Evolutionary conservation across 2,113 vertebrate genomes (phyloP), one percentile per base, ranked within the genome.

Genomic region (Pollachius pollachius): DNA sequence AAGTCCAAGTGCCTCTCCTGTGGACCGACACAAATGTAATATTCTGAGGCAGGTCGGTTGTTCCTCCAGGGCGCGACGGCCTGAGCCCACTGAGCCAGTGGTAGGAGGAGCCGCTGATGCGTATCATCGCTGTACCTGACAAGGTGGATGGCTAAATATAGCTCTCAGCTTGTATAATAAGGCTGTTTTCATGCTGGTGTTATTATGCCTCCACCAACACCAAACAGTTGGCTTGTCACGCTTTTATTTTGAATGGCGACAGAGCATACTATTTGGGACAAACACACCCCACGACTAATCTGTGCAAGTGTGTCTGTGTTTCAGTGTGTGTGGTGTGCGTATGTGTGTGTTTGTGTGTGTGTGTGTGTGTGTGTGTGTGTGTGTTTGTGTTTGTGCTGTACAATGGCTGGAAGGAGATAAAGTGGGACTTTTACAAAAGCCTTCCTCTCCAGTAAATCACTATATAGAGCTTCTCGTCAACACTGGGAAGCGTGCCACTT

Each of bases 401-500:
- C 13, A 64, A 69, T 60, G 68, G 63, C 56, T 60, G 41, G 60
- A 12, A 37, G 64, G 13, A 62, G 62, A 77, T 72, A 48, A 57
- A 73, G 74, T 37, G 15, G 69, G 64, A 77, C 61, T 69, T 71
- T 68, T 70, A 64, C 57, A 73, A 64, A 72, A 52, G 61, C 9
- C 74, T 67, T 72, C 16, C 62, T 81, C 75, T 65, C 58, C 72
- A 68, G 65, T 68, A 72, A 81, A 72, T 75, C 61, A 74, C 64
- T 25, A 27, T 65, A 68, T 18, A 72, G 74, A 72, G 69, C 60
- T 62, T 12, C 16, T 30, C 25, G n/a, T 68, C 71, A 54, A 73
- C 76, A 61, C 78, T 59, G 4, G 70, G 74, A 81, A 69, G 73
- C 75, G 80, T 62, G 37, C 58, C 71, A 67, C 79, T 79, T 80